Evolutionary conservation across 2,797 vertebrate species (phyloP), one percentile per base, ranked within the genome.

Genomic region (Cephalopachus bancanus): DNA sequence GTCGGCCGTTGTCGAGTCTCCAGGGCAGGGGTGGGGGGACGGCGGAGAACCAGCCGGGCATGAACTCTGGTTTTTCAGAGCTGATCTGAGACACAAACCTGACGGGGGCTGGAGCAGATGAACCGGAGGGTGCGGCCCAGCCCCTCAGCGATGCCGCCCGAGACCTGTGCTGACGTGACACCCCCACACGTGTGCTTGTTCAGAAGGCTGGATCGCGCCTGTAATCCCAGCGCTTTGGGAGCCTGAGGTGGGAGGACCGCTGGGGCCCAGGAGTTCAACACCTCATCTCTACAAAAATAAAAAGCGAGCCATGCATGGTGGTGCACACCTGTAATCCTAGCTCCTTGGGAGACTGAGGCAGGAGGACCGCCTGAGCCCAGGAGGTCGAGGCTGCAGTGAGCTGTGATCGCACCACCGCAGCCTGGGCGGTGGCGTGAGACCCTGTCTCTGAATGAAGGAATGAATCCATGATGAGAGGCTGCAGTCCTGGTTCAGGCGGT

Each of bases 131-230:
- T 0, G 53, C 19, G 11, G 37, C 5, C 33, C 79, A 5, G 71
- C 1, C 3, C 5, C 57, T 28, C 4, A 19, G 67, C 20, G 19
- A 71, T 71, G 67, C n/a, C 9, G 17, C n/a, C 55, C 8, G 7
- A 12, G 49, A 60, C 67, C 60, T 8, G 74, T 44, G 0, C 28
- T 9, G 64, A 8, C 0, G 7, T 10, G 69, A 14, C 3, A 1
- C 60, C 28, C 0, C 44, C 10, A 0, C 0, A 2, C 30, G 26
- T 19, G 19, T 44, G 80, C 30, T 64, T 6, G 37, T 16, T 74
- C 11, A 71, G 33, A n/a, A 33, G n/a, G n/a, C 33, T 71, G 67
- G 67, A 30, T 69, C n/a, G 20, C 33, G n/a, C 67, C 67, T 71
- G 16, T 71, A 33, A 33, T 71, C n/a, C n/a, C 67, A 71, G 67